These are phyloP conservation scores for Potorous gilbertii DNA, from an alignment of 2,797 vertebrate species.

Conservation along the genomic window DNA sequence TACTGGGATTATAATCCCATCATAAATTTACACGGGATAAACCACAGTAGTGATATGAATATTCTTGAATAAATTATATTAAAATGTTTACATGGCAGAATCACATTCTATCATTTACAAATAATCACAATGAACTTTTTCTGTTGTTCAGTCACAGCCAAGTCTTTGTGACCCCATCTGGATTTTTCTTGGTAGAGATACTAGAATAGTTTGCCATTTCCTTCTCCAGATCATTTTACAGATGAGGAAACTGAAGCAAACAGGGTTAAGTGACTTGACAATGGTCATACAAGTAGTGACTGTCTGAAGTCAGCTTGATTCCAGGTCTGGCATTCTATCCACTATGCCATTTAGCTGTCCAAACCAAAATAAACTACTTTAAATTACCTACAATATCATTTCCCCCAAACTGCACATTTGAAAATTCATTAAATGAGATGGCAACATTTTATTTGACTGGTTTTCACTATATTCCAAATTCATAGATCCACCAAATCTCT, in stretches of 20 bases:
- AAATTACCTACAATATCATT: background rate
- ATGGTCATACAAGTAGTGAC: background rate
- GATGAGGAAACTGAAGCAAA: background rate
- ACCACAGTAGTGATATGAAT: background rate
- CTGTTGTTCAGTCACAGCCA: background rate
- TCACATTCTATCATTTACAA: background rate
- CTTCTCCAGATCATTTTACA: background rate
- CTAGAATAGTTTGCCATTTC: background rate
- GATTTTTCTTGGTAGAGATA: background rate
- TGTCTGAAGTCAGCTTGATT: background rate
- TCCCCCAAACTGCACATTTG: background rate
- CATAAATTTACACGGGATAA: background rate
- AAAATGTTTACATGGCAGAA: background rate
- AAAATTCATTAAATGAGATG: background rate
- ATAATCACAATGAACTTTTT: background rate
- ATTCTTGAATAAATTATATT: background rate
- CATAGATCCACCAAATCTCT: background rate
- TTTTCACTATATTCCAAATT: background rate
- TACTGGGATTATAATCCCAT: background rate
- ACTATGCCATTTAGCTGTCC: background rate
- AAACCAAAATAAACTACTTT: background rate
- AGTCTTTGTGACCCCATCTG: background rate
- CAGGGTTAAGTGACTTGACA: background rate
- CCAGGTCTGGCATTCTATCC: background rate
- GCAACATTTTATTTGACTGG: background rate